Evolutionary conservation across 2,888 invertebrate species (phyloP), one percentile per base, ranked within the genome.

Genomic region (Sinohyriopsis cumingii): DNA sequence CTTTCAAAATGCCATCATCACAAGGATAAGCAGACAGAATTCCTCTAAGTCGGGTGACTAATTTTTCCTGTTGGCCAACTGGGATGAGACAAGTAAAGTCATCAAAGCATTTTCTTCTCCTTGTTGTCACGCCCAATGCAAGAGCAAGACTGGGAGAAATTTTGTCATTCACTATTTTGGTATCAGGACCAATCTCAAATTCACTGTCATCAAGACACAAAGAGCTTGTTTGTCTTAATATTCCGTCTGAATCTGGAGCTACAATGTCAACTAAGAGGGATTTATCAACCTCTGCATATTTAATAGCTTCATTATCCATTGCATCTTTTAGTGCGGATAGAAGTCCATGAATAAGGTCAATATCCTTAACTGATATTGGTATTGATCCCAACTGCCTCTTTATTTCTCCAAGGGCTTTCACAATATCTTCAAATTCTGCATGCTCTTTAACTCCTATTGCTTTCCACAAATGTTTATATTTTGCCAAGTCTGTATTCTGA

Each of bases 1-100:
- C 87, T 71, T 87, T 87, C 59, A 87, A 74, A 28, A 87, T 73
- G n/a, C 82, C 81, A 55, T 81, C 77, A 61, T 84, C 86, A 63
- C 80, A 82, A 0, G 86, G 85, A 70, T 86, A 87, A 9, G 82
- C 77, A 4, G 75, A 59, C 9, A 87, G 71, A 55, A 87, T 84
- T 12, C 84, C 65, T 63, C 81, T 82, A 22, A 87, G 74, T 45
- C 86, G 70, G 53, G 77, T 82, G 15, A 84, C 80, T 28, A 87
- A 73, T 45, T 78, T 76, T 64, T 87, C 87, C 54, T 75, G 74
- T 68, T 86, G 87, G 9, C 87, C 87, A 74, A 87, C 86, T 9
- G 82, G 79, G n/a, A 81, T 63, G n/a, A n/a, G 22, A 15, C 54
- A 18, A 20, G n/a, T 22, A 45, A 24, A 20, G 6, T 63, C 63